Evolutionary conservation across 2,888 invertebrate species (phyloP).

Genomic region (Melanostoma scalare): DNA sequence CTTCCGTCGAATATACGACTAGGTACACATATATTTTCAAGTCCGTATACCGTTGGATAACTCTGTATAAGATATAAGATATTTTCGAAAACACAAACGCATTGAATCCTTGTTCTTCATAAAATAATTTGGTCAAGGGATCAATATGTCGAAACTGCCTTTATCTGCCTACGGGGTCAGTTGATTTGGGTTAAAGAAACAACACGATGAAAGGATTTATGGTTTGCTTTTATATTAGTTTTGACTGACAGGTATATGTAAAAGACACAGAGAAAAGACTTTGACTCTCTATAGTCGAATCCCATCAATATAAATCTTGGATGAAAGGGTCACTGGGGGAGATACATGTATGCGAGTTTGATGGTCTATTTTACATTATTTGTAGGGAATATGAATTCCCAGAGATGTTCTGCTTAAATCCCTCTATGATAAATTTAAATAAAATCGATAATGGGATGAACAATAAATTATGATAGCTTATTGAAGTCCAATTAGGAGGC

Average conservation of each 20-base stretch:
- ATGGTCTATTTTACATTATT: slow-evolving; percentile 26
- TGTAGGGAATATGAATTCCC: slow-evolving; percentile 7
- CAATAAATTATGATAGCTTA: slow-evolving; percentile 43
- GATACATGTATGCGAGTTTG: not conserved
- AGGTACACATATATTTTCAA: no score
- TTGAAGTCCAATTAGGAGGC: slow-evolving; percentile 36
- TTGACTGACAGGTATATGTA: slow-evolving; percentile 53
- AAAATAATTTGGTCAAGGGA: no score
- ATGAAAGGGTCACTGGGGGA: slow-evolving; percentile 15
- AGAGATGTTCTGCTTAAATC: slow-evolving; percentile 30
- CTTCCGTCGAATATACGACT: no score
- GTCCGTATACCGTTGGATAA: no score
- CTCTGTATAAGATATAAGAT: no score
- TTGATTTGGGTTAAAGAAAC: not conserved
- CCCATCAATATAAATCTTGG: slow-evolving; percentile 5
- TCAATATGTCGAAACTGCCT: no score
- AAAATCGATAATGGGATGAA: slow-evolving; percentile 9
- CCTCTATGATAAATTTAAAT: slow-evolving; percentile 32
- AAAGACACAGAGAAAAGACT: not conserved
- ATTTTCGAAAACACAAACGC: no score
- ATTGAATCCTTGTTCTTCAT: no score
- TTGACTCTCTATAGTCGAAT: not conserved
- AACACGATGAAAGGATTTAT: slow-evolving; percentile 41
- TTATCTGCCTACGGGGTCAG: no score
- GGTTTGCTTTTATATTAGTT: slow-evolving; percentile 40